Evolutionary conservation across 2,797 vertebrate species (phyloP), one percentile per base, ranked within the genome.

Genomic region (Esox masquinongy): DNA sequence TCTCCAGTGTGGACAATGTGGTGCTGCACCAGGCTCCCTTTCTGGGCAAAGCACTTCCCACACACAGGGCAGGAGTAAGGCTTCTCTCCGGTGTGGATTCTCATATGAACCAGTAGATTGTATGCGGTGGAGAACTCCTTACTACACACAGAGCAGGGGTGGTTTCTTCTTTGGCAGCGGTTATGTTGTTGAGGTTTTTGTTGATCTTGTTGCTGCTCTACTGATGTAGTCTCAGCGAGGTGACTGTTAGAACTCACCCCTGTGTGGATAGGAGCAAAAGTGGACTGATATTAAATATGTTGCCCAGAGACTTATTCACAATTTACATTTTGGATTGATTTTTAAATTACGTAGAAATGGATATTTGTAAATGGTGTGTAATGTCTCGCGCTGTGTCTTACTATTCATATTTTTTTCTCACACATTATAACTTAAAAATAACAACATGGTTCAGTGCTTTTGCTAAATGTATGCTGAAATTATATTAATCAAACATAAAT

Each of bases 11-110:
- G 88, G 4, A 15, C 77, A 0, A 74, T 80, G 73, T 80, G 84
- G 81, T 91, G 87, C 0, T 83, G 85, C 2, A 5, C 67, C 5
- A 88, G 82, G 2, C 86, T 86, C 0, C 78, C 73, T 8, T 77
- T 73, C 29, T 88, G 89, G 76, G 88, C 84, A 16, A 90, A 91
- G 76, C 82, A 79, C 22, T 91, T 90, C 67, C 88, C 88, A 51
- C 89, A 91, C 3, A 81, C 78, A 19, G 66, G 4, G 71, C 88
- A 90, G 80, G 50, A 31, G 81, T 80, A 91, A 0, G 89, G 89
- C 64, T 82, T 77, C 80, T 91, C 89, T 0, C 89, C 89, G 0
- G 87, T 89, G 83, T 90, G 89, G 6, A 68, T 86, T 5, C 88
- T 79, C 0, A 89, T 83, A 15, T 90, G 89, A 2, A 88, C 85